phyloP scores from a whole-genome alignment of 2,113 vertebrate species.

The Morone saxatilis region DNA sequence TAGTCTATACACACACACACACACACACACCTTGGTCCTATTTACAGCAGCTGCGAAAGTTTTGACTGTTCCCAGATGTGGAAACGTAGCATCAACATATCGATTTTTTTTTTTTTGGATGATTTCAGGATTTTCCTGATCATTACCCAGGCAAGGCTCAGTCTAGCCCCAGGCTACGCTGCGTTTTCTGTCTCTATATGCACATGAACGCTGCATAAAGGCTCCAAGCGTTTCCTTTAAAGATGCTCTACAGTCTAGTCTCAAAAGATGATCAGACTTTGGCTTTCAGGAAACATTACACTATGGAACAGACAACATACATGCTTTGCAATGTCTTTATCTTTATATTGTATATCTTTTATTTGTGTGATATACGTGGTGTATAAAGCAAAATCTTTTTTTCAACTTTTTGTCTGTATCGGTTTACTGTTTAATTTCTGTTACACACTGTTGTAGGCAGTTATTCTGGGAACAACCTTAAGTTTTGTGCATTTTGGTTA shows the following conservation, averaged over 20 bases:
- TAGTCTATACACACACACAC: background rate
- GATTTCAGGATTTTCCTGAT: constrained; percentile 45
- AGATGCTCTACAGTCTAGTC: constrained; percentile 36
- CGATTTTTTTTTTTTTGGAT: constrained; percentile 2
- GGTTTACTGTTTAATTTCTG: background rate
- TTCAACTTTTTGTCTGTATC: background rate
- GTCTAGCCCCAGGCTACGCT: constrained; percentile 23
- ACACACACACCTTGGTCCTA: background rate
- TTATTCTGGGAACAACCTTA: background rate
- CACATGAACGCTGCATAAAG: constrained; percentile 27
- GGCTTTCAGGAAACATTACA: constrained; percentile 13
- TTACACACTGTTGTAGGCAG: too few species aligned
- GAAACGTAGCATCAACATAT: constrained; percentile 22
- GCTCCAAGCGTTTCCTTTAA: constrained; percentile 38
- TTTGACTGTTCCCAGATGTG: constrained; percentile 17
- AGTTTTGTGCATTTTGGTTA: background rate
- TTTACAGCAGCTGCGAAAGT: background rate
- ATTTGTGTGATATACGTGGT: background rate
- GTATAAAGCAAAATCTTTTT: background rate
- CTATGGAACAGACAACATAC: constrained; percentile 6
- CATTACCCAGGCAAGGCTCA: constrained; percentile 29
- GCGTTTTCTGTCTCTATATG: constrained; percentile 20
- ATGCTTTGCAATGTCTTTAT: background rate
- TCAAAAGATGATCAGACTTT: constrained; percentile 34
- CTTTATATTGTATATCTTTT: background rate